Evolutionary conservation across 2,888 invertebrate species (phyloP).

Genomic region (Isotomurus palustris): DNA sequence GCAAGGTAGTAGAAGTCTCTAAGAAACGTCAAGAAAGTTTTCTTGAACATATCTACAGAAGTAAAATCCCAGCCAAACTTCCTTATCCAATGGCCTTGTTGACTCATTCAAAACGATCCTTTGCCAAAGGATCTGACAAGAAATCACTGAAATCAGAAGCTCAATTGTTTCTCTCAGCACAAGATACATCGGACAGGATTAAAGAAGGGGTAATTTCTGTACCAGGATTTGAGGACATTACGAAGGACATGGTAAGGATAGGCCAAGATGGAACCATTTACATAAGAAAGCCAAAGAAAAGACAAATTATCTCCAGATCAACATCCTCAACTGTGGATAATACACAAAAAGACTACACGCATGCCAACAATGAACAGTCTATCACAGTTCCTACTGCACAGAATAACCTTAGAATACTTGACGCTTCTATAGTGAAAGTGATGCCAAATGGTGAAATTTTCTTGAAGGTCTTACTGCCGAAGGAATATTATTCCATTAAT

Average conservation of each 20-base stretch:
- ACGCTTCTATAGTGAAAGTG: conserved; percentile 7
- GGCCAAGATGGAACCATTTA: conserved; percentile 5
- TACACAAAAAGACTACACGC: not conserved
- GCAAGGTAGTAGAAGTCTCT: not conserved
- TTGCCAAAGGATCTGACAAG: not conserved
- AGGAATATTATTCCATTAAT: not conserved
- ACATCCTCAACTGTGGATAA: not conserved
- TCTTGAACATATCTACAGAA: conserved; percentile 2
- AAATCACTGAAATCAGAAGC: not conserved
- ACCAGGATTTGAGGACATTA: conserved; percentile 9
- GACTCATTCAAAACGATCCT: not conserved
- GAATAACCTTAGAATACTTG: not conserved
- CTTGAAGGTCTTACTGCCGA: conserved; percentile 1
- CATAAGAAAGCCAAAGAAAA: conserved; percentile 2
- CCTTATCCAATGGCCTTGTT: conserved; percentile 1
- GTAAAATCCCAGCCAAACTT: not conserved
- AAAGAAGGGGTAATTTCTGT: not conserved
- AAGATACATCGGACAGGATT: not conserved
- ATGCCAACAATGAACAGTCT: not conserved
- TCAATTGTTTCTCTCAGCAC: not conserved
- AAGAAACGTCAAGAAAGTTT: not conserved
- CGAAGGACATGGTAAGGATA: not conserved
- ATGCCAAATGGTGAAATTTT: conserved; percentile 8
- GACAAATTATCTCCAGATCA: not conserved
- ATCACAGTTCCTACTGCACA: not conserved